Base-by-base conservation (phyloP, 2,888 invertebrate species). In the Rhopalosiphum nymphaeae region DNA sequence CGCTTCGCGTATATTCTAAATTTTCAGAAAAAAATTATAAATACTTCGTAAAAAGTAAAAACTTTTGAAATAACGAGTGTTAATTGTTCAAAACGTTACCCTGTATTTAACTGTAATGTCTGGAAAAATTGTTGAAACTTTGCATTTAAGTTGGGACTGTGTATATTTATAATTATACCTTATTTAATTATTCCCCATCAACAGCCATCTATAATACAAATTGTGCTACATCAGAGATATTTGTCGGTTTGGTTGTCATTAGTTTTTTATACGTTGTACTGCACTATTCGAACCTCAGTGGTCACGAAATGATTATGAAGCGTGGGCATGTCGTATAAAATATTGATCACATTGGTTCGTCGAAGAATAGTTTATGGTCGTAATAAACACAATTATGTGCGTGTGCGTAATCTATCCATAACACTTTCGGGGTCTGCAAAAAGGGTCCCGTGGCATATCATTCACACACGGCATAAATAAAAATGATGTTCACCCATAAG, bases 391-490 rank as follows among this genome's bases (percentile, higher is more conserved):
- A 49, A 86, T 46, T 29, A 78, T 78, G 36, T 78, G 86, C 29
- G 13, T 29, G 29, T 49, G 11, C 2, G 29, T 87, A 87, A 87
- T 87, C 49, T 87, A 78, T 29, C 49, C 49, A 44, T 86, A 86
- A 46, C 46, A 29, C 26, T 86, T 29, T 44, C 13, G 29, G 29
- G 11, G 87, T n/a, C 21, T 16, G 87, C 49, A n/a, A 49, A 87
- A 87, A 46, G 87, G 86, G 29, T 16, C 49, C 87, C 16, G n/a
- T 21, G 49, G 87, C 49, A 36, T 36, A 36, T 42, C 21, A 21
- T 87, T 87, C 49, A 36, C 49, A 16, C n/a, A 36, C 21, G 87
- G n/a, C 87, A 49, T 87, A 87, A 87, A 49, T 49, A 87, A 87
- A 87, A 87, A 87, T 87, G 16, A 87, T 87, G 53, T 87, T 87